Base-by-base conservation (phyloP, 2,113 vertebrate genomes). In the Grammomys surdaster region DNA sequence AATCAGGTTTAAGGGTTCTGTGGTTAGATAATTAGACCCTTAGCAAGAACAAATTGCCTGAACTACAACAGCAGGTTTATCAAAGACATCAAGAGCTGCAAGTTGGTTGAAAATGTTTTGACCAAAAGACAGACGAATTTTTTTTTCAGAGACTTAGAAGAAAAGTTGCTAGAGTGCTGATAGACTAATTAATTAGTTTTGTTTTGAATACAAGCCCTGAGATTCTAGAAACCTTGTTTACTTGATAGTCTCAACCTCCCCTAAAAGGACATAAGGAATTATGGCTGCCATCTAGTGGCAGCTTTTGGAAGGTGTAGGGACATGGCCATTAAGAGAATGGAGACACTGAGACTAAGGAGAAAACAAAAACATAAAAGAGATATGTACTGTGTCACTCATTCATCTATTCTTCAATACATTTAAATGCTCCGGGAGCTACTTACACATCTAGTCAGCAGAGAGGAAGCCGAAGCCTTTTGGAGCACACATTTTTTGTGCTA, bases 241-340 rank as follows among this genome's bases (percentile, higher is more conserved):
- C 90, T 56, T 67, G 92, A 81, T 85, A 78, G 6, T 85, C 63
- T 60, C 58, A 88, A n/a, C 36, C 63, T 5, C 20, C 19, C 81
- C 67, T n/a, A 48, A 80, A 70, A 91, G 48, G 8, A 73, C 43
- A 65, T 16, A n/a, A 94, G 95, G 76, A 96, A 93, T 72, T 81
- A 60, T 1, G 51, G 70, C 97, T 97, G 97, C 93, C 95, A 97
- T 88, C 96, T 98, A 95, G 92, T 90, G 97, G 96, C 92, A 12
- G 58, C 46, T 65, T 78, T 70, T 33, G 92, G 92, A 51, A 90
- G 89, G 40, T 86, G 36, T 3, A 92, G 85, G 16, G 48, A 67
- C 9, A n/a, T 28, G 76, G 94, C 28, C 14, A 58, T n/a, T 6
- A 3, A 5, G 48, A 46, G 13, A 67, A 65, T 69, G 31, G 67